These are phyloP conservation scores for Caradrina kadenii DNA, from an alignment of 2,888 invertebrate species.

Conservation along the genomic window DNA sequence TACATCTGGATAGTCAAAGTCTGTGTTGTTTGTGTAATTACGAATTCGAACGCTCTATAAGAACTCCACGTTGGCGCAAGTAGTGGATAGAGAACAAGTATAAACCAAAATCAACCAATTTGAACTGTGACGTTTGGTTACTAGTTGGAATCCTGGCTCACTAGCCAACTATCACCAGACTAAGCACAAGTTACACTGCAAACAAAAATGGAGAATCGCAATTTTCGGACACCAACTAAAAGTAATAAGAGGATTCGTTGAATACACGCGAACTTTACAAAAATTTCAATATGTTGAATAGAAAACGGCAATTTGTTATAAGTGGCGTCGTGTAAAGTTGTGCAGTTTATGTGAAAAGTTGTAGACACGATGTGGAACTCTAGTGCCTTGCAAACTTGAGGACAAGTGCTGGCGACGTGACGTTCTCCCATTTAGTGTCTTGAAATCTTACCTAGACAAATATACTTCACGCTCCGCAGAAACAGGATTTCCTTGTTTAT, in stretches of 20 bases:
- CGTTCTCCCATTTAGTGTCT: constrained; percentile 76
- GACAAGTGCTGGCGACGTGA: constrained; percentile 87
- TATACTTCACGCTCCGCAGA: constrained; percentile 66
- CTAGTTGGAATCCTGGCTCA: constrained; percentile 28
- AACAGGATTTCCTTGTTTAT: constrained; percentile 67
- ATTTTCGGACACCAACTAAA: constrained; percentile 59
- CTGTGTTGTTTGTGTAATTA: constrained; percentile 46
- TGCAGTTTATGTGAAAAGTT: constrained; percentile 88
- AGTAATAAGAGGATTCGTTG: constrained; percentile 58
- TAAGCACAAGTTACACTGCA: constrained; percentile 42
- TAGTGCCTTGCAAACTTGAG: constrained; percentile 78
- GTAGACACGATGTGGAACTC: constrained; percentile 79
- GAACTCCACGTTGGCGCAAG: constrained; percentile 19
- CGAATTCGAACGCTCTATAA: constrained; percentile 32
- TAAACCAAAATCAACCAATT: not conserved
- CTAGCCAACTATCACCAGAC: constrained; percentile 23
- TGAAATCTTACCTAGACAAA: constrained; percentile 74
- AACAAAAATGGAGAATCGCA: constrained; percentile 50
- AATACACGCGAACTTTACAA: constrained; percentile 66
- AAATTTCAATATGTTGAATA: constrained; percentile 81
- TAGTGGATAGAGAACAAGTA: not conserved
- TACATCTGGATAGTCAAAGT: constrained; percentile 62
- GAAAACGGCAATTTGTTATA: constrained; percentile 82
- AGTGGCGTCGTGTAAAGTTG: constrained; percentile 82
- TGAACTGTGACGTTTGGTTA: constrained; percentile 29